Base-by-base conservation (phyloP, 2,797 vertebrate species). In the Gymnoscopelus braueri region DNA sequence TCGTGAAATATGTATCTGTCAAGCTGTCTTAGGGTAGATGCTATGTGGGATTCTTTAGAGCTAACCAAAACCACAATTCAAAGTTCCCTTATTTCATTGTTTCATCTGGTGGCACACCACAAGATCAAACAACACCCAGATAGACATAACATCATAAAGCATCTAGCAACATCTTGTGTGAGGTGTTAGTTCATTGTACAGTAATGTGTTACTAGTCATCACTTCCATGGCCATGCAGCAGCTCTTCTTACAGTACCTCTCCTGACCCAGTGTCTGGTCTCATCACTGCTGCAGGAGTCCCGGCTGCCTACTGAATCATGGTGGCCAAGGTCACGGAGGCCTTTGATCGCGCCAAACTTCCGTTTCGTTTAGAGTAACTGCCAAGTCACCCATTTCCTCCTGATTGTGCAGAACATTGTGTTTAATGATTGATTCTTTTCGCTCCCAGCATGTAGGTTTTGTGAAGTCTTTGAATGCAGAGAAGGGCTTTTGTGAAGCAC, bases 261-360 rank as follows among this genome's bases (percentile, higher is more conserved):
- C 39, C 60, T 67, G 52, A 66, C 55, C 49, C 53, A 59, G 12
- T 73, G 63, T 74, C 58, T 64, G 60, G 57, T 60, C 61, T 79
- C 15, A 63, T 58, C 48, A 51, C 50, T 73, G 76, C 60, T n/a
- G 70, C 50, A 67, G 58, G 32, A 52, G 10, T 68, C 50, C 0
- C 64, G 60, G 35, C 65, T 64, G 7, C 59, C 57, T 47, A 56
- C 49, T 82, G 76, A 82, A 63, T 89, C 77, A 58, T 57, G 24
- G 59, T 71, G 75, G 71, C 74, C 81, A 76, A 80, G 73, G 81
- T 84, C 71, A 48, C 65, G 47, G 63, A 24, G 15, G 56, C 68
- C 69, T 72, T 76, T 67, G 65, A 83, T 84, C 66, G 69, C 57
- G 62, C 58, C 53, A 64, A 78, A 79, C 65, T 56, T 83, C 64